Evolutionary conservation across 2,113 vertebrate genomes (phyloP).

Genomic region (Dipodomys ordii): DNA sequence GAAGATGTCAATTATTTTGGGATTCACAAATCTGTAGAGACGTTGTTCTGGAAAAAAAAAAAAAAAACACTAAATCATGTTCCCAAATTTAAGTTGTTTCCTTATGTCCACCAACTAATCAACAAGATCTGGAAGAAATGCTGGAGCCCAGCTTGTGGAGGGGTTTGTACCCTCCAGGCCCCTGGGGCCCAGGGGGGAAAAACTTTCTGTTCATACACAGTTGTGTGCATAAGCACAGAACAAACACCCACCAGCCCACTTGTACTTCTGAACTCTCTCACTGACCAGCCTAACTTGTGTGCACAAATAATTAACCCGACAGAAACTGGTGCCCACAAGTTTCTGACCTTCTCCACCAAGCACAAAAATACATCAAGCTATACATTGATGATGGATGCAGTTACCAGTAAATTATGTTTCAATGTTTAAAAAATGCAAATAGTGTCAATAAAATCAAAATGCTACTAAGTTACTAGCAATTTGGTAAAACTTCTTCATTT

Average conservation of each 20-base stretch:
- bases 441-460: constrained; percentile 12
- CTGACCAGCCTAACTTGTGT: not conserved
- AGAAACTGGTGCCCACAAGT: not conserved
- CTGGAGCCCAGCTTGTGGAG: not conserved
- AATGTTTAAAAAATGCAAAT: not conserved
- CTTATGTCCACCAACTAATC: not conserved
- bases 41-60: no score
- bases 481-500: not conserved
- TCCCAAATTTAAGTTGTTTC: not conserved
- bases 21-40: not conserved
- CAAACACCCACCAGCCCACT: not conserved
- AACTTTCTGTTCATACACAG: not conserved
- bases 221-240: not conserved
- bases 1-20: not conserved
- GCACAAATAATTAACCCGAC: not conserved
- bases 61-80: not conserved
- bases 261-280: not conserved
- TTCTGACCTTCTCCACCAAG: not conserved
- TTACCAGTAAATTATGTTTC: constrained; percentile 24
- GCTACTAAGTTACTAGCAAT: not conserved
- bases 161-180: not conserved
- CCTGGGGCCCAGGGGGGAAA: not conserved
- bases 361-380: not conserved
- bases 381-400: not conserved
- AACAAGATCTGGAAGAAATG: not conserved